Percentiles rank a stretch among this genome's conserved stretches.
Conservation (phyloP, 2,113 vertebrate genomes). For the Pituophis catenifer region DNA sequence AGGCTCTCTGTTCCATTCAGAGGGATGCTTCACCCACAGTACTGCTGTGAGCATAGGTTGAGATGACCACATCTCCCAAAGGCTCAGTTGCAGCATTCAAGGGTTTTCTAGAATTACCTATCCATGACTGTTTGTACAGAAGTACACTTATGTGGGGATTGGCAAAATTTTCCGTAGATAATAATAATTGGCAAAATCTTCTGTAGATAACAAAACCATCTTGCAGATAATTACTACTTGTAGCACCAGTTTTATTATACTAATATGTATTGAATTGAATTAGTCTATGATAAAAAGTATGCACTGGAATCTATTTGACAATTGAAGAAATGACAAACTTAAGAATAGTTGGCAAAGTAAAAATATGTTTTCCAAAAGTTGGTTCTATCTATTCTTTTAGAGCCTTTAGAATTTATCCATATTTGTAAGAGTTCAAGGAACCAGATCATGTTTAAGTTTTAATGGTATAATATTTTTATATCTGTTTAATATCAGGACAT, state of each 20-base stretch:
- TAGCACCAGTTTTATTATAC: background rate
- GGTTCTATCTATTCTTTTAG: background rate
- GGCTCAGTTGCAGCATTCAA: background rate
- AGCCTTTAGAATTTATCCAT: background rate
- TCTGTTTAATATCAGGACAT: slow-evolving; percentile 77
- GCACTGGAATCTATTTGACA: background rate
- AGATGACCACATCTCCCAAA: background rate
- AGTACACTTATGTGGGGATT: background rate
- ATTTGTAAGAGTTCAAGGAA: background rate
- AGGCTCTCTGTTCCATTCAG: background rate
- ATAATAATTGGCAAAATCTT: too few relatives aligned
- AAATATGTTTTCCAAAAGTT: background rate
- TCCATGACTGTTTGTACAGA: background rate
- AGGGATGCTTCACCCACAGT: background rate
- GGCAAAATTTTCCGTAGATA: background rate
- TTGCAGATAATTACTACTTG: background rate
- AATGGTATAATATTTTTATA: background rate
- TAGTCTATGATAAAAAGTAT: background rate
- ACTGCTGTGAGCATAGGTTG: background rate
- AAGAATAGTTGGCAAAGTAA: background rate
- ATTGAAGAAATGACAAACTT: background rate
- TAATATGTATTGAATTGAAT: background rate
- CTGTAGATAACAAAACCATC: background rate
- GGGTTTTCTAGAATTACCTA: background rate
- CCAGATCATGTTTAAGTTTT: background rate